These are phyloP conservation scores for Meriones unguiculatus DNA, from an alignment of 2,113 vertebrate species.

Conservation along the genomic window DNA sequence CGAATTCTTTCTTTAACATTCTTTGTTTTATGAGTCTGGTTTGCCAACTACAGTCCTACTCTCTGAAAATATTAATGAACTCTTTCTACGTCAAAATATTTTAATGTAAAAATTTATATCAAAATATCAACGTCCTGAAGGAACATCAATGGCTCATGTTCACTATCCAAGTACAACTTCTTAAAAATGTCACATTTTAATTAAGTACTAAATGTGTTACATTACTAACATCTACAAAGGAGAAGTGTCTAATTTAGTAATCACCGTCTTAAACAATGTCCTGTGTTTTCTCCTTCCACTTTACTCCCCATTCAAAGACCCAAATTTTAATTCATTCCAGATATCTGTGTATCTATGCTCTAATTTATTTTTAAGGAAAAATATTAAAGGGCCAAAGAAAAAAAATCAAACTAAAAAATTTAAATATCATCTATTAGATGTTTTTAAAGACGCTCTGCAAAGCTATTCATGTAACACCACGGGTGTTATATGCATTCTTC, in stretches of 20 bases:
- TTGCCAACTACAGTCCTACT: background rate
- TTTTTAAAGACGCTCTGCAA: background rate
- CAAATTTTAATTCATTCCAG: background rate
- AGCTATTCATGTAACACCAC: background rate
- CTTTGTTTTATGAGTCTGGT: background rate
- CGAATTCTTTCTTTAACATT: background rate
- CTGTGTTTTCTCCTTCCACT: background rate
- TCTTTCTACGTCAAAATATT: background rate
- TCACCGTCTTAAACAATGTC: conserved; percentile 33
- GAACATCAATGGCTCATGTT: conserved; percentile 39
- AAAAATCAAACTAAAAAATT: background rate
- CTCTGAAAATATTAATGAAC: background rate
- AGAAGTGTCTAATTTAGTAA: conserved; percentile 46
- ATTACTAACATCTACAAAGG: conserved; percentile 58
- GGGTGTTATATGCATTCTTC: too few relatives aligned
- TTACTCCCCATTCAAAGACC: background rate
- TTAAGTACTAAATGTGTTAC: conserved; percentile 66
- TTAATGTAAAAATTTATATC: conserved; percentile 26
- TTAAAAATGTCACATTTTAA: conserved; percentile 66
- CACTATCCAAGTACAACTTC: conserved; percentile 28
- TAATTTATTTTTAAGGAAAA: background rate
- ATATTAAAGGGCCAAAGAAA: background rate
- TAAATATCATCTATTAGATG: background rate
- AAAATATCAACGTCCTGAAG: conserved; percentile 54
- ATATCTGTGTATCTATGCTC: background rate